A percentile compares a stretch with the other conserved stretches of the same genome.
These are phyloP conservation scores for Esperia sulphurella DNA, from an alignment of 2,888 invertebrate species.

Conservation along the genomic window DNA sequence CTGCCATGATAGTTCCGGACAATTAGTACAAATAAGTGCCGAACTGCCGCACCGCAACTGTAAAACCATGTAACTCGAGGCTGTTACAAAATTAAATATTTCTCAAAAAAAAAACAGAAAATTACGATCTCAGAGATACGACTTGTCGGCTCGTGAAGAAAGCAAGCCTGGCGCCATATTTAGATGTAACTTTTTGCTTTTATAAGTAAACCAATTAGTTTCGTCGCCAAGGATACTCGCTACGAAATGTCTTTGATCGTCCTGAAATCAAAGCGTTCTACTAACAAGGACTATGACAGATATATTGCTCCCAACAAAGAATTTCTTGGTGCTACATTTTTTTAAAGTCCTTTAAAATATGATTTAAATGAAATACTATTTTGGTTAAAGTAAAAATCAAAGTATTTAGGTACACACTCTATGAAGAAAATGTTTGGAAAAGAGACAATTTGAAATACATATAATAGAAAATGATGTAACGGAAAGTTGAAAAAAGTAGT, in stretches of 20 bases:
- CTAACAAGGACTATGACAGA: slow-evolving; percentile 71
- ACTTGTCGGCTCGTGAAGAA: not conserved
- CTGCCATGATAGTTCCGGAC: no score
- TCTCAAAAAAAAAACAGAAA: not conserved
- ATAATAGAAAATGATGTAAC: no score
- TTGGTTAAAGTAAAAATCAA: no score
- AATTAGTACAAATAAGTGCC: no score
- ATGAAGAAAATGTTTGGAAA: no score
- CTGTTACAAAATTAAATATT: no score
- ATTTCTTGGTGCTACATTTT: slow-evolving; percentile 44
- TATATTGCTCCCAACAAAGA: slow-evolving; percentile 59
- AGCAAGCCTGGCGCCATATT: slow-evolving; percentile 35
- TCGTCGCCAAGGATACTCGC: slow-evolving; percentile 49
- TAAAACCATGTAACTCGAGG: no score
- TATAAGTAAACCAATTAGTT: slow-evolving; percentile 66
- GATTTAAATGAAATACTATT: slow-evolving; percentile 16
- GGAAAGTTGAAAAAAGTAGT: no score
- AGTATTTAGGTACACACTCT: no score
- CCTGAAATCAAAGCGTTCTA: slow-evolving; percentile 58
- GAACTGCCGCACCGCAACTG: no score
- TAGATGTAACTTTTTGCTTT: slow-evolving; percentile 38
- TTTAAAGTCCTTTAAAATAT: slow-evolving; percentile 23
- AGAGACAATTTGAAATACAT: no score
- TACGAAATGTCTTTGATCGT: slow-evolving; percentile 65
- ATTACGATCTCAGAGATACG: not conserved